Evolutionary conservation across 2,888 invertebrate species (phyloP), one percentile per base, ranked within the genome.

Genomic region (Xylophagus ater): DNA sequence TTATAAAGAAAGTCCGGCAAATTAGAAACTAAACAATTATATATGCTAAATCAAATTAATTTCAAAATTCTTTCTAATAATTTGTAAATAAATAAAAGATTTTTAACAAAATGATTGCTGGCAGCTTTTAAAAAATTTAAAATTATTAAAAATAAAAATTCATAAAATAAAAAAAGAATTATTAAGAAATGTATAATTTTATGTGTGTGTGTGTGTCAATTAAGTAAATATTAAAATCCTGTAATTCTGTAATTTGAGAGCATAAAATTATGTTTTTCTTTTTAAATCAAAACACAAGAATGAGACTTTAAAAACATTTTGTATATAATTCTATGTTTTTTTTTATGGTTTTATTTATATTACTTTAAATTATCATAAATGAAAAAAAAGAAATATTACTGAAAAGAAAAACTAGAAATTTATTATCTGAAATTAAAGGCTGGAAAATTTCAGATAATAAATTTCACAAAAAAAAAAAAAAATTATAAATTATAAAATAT

Each of bases 341-440:
- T 10, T 15, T 15, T 15, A n/a, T n/a, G n/a, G n/a, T n/a, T n/a
- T n/a, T n/a, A n/a, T n/a, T n/a, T n/a, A n/a, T n/a, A n/a, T n/a
- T n/a, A n/a, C n/a, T n/a, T n/a, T n/a, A n/a, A 35, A 32, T 32
- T 8, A 19, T 29, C 10, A 17, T 36, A 26, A 19, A 29, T 8
- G n/a, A 26, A 26, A 35, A 25, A 34, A 12, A 21, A 24, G 15
- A 25, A 25, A 15, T 35, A 34, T 15, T 36, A 26, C n/a, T 7
- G 9, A 17, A 21, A 26, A 19, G 12, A 12, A 28, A 18, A 28
- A 15, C 19, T 3, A 19, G 23, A 17, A 38, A 40, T 30, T 32
- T 39, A 17, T 37, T 41, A 41, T 42, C 41, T 45, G 43, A 47
- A 48, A 37, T 42, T 41, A 36, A 40, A 42, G 49, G 48, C 49